A percentile compares a stretch with the other conserved stretches of the same genome.
Conservation (phyloP, 1,140 invertebrate species). For the Bombus huntii region DNA sequence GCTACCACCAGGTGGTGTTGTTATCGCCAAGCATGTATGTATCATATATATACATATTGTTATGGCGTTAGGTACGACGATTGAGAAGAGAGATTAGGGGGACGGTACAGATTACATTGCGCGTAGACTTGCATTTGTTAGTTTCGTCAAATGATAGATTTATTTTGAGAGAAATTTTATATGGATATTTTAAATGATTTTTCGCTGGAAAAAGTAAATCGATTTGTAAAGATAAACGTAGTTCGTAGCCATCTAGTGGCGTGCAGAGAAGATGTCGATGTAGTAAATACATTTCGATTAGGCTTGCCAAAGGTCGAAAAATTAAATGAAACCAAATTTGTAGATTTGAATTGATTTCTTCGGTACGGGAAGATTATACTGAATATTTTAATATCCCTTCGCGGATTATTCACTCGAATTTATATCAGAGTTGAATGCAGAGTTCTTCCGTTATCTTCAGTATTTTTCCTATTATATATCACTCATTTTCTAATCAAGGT, state of each 20-base stretch:
- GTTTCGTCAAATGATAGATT: not conserved
- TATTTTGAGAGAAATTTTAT: not conserved
- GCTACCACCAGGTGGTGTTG: constrained; percentile 24
- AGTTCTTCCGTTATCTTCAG: not conserved
- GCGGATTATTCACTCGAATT: not conserved
- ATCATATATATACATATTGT: not conserved
- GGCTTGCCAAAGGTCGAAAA: not conserved
- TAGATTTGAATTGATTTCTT: not conserved
- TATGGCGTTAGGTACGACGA: not conserved
- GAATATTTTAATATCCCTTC: not conserved
- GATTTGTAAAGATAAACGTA: not conserved
- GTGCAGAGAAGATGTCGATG: not conserved
- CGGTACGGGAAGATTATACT: not conserved
- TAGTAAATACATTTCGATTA: not conserved
- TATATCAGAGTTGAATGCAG: too few species aligned
- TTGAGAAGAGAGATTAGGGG: not conserved
- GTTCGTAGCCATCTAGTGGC: constrained; percentile 1
- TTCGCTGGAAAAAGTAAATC: too few species aligned
- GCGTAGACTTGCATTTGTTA: not conserved
- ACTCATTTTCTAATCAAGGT: not conserved
- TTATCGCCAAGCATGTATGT: not conserved
- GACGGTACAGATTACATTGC: not conserved
- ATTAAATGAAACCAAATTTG: not conserved
- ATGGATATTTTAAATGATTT: not conserved
- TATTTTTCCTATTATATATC: not conserved